Percentiles rank a stretch among this genome's conserved stretches.
Evolutionary conservation across 2,797 vertebrate genomes (phyloP).

Genomic region (Erpetoichthys calabaricus): DNA sequence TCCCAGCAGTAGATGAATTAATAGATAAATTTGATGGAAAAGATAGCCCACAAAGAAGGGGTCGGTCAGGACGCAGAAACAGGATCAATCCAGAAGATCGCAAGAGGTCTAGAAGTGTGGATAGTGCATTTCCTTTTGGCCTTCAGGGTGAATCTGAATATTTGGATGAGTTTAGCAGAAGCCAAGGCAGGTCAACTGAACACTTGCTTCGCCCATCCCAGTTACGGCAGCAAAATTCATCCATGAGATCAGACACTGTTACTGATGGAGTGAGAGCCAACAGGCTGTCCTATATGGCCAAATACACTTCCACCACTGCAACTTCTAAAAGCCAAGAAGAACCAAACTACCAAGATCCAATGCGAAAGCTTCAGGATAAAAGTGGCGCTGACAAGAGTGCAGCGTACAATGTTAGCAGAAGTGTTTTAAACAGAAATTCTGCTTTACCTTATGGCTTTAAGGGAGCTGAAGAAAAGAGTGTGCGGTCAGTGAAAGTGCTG

Average conservation of each 20-base stretch:
- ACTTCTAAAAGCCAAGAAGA: not conserved
- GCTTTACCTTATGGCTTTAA: constrained; percentile 27
- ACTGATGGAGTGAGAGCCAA: too few species aligned
- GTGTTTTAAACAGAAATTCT: constrained; percentile 24
- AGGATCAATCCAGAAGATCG: constrained; percentile 75
- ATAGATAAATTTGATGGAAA: constrained; percentile 85
- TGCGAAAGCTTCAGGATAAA: not conserved
- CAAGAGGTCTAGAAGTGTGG: constrained; percentile 80
- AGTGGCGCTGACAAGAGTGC: constrained; percentile 27
- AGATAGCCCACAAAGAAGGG: constrained; percentile 57
- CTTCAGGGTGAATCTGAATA: constrained; percentile 38
- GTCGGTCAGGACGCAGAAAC: constrained; percentile 68
- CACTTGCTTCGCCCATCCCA: constrained; percentile 70
- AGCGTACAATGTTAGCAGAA: constrained; percentile 33
- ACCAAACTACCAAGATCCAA: too few species aligned
- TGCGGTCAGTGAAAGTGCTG: constrained; percentile 19
- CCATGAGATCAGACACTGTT: not conserved
- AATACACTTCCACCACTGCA: not conserved
- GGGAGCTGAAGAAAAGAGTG: constrained; percentile 20
- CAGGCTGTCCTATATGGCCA: too few species aligned
- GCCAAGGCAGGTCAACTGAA: constrained; percentile 62
- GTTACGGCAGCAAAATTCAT: constrained; percentile 48
- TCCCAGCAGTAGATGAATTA: constrained; percentile 74
- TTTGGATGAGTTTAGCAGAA: constrained; percentile 44
- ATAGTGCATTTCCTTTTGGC: constrained; percentile 63